These are phyloP conservation scores for Trissolcus japonicus DNA, from an alignment of 2,888 invertebrate species.

Conservation along the genomic window DNA sequence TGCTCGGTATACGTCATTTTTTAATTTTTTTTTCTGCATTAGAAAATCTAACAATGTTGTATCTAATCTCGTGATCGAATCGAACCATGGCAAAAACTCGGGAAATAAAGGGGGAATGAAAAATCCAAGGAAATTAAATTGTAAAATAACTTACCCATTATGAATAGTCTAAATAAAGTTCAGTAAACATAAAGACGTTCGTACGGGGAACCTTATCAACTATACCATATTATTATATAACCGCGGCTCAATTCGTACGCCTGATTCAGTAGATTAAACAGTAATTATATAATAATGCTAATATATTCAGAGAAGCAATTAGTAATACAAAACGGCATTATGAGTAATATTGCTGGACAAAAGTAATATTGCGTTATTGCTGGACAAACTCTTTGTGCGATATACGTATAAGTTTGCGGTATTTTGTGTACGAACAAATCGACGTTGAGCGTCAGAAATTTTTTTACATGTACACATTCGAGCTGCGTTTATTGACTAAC, in stretches of 20 bases:
- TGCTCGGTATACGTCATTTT: conserved; percentile 13
- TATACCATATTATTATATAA: conserved; percentile 16
- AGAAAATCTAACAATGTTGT: too few species aligned
- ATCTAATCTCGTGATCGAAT: too few species aligned
- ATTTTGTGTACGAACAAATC: conserved; percentile 28
- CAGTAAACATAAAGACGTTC: too few species aligned
- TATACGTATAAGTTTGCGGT: background rate
- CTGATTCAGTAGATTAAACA: conserved; percentile 37
- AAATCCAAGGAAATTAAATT: too few species aligned
- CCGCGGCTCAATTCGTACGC: too few species aligned
- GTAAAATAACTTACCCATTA: too few species aligned
- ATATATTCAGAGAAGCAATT: conserved; percentile 47
- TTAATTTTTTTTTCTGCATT: background rate
- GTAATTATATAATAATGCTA: conserved; percentile 36
- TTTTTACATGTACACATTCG: conserved; percentile 20
- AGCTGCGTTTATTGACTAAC: conserved; percentile 38
- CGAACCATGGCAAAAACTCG: too few species aligned
- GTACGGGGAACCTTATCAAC: too few species aligned
- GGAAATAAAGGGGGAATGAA: too few species aligned
- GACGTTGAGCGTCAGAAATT: conserved; percentile 37
- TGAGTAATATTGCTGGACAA: conserved; percentile 41
- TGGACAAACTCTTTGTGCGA: conserved; percentile 7
- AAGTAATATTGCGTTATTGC: conserved; percentile 29
- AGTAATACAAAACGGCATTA: conserved; percentile 43
- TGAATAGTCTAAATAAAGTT: background rate